Conservation (phyloP, 2,888 invertebrate species). For the Cerastis leucographa region DNA sequence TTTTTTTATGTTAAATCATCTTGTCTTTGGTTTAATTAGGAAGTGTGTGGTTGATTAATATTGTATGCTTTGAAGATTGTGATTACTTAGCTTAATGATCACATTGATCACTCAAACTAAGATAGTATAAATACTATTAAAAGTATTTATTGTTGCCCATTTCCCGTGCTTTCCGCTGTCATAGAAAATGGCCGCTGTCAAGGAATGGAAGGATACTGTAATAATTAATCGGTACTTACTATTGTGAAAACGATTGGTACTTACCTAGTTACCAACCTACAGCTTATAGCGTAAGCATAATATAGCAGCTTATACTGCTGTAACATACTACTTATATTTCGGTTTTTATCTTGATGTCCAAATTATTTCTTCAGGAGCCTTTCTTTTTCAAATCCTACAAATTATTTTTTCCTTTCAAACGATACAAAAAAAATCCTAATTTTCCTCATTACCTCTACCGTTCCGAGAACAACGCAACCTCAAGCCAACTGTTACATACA, state of each 20-base stretch:
- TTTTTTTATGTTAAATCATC: constrained; percentile 52
- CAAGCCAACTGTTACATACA: constrained; percentile 71
- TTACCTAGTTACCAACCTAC: neutral
- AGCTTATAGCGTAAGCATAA: too few species aligned
- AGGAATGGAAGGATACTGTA: neutral
- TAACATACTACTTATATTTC: too few species aligned
- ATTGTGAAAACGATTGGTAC: neutral
- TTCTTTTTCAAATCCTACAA: neutral
- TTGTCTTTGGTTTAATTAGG: constrained; percentile 60
- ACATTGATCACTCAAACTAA: too few species aligned
- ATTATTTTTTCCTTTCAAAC: neutral
- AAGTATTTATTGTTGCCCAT: neutral
- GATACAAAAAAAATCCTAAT: neutral
- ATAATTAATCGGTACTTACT: neutral
- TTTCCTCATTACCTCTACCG: constrained; percentile 25
- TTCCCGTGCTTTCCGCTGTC: neutral
- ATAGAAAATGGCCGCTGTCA: neutral
- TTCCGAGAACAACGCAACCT: constrained; percentile 41
- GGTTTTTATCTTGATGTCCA: neutral
- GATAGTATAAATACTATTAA: too few species aligned
- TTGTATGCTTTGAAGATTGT: constrained; percentile 22
- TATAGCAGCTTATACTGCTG: too few species aligned
- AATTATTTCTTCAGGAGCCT: neutral
- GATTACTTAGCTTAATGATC: neutral
- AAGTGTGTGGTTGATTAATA: constrained; percentile 48